Base-by-base conservation (phyloP, 2,113 vertebrate species). In the Morone chrysops region DNA sequence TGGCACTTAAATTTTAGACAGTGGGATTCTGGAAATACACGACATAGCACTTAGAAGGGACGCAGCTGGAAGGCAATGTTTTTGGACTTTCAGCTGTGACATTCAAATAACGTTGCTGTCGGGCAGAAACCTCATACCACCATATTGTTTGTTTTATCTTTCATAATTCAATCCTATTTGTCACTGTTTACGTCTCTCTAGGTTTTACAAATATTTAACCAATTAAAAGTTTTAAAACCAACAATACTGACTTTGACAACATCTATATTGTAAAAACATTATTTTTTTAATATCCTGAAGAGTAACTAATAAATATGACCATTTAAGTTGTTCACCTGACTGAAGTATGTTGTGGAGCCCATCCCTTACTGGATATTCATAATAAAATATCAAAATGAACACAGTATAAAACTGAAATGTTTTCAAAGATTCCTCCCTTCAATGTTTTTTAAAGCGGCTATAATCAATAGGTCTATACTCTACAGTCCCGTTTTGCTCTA, bases 11-110 rank as follows among this genome's bases (percentile, higher is more conserved):
- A 70, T 51, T 50, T 74, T 40, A 65, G n/a, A 65, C 43, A 54
- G 14, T 56, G 14, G 56, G 25, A 76, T 54, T 65, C 16, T 67
- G 68, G 40, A 43, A 86, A 80, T 66, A 80, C 57, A 56, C 4
- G 60, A 60, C 14, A 79, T 75, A 83, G 68, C 78, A 75, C 77
- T 80, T 60, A 56, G 25, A 36, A 25, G 8, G 47, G 25, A 50
- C 17, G 11, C 2, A 40, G 16, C 5, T 45, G n/a, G 41, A 25
- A 60, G 71, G 41, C 38, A 12, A 31, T 1, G 41, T 45, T 78
- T 90, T 66, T 18, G 7, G 31, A 47, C 18, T 13, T 80, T 70
- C 6, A 84, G 10, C 17, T 25, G 16, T 16, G 25, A 48, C 16
- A 72, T 43, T 20, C 40, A 61, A 43, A 65, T 41, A 51, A 63